Evolutionary conservation across 1,140 invertebrate species (phyloP).

Genomic region (Anagrus nilaparvatae): DNA sequence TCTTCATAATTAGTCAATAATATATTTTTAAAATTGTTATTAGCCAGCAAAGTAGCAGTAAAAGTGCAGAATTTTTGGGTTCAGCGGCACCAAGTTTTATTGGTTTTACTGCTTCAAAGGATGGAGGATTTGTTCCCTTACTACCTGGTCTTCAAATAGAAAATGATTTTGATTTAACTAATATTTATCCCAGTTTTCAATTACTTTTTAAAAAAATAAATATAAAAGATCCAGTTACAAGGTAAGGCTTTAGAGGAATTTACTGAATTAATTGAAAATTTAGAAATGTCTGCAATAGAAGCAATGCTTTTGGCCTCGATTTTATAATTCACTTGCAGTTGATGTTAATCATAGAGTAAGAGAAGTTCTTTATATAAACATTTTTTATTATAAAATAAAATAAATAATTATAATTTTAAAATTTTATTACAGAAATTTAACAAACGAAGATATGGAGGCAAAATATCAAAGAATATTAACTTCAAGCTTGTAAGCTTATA

Average conservation of each 20-base stretch:
- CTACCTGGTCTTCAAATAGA: slow-evolving; percentile 44
- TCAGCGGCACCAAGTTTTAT: slow-evolving; percentile 51
- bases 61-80: slow-evolving; percentile 64
- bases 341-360: slow-evolving; percentile 72
- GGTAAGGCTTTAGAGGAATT: slow-evolving; percentile 78
- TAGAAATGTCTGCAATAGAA: slow-evolving; percentile 50
- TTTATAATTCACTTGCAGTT: slow-evolving; percentile 60
- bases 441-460: slow-evolving; percentile 59
- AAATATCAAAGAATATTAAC: slow-evolving; percentile 61
- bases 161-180: slow-evolving; percentile 46
- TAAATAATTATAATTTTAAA: too few relatives aligned
- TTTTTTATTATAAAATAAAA: too few relatives aligned
- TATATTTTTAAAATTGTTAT: slow-evolving; percentile 10
- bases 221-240: slow-evolving; percentile 79
- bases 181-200: slow-evolving; percentile 52
- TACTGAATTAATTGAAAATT: slow-evolving; percentile 50
- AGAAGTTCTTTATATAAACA: too few relatives aligned
- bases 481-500: slow-evolving; percentile 56
- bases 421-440: slow-evolving; percentile 35
- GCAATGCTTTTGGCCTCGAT: slow-evolving; percentile 63
- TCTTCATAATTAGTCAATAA: too few relatives aligned
- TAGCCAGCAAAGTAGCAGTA: slow-evolving; percentile 74
- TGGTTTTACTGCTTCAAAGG: slow-evolving; percentile 54
- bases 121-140: slow-evolving; percentile 50
- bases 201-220: slow-evolving; percentile 63